Percentiles rank a stretch among this genome's conserved stretches.
Evolutionary conservation across 2,113 vertebrate genomes (phyloP).

Genomic region (Geococcyx californianus): DNA sequence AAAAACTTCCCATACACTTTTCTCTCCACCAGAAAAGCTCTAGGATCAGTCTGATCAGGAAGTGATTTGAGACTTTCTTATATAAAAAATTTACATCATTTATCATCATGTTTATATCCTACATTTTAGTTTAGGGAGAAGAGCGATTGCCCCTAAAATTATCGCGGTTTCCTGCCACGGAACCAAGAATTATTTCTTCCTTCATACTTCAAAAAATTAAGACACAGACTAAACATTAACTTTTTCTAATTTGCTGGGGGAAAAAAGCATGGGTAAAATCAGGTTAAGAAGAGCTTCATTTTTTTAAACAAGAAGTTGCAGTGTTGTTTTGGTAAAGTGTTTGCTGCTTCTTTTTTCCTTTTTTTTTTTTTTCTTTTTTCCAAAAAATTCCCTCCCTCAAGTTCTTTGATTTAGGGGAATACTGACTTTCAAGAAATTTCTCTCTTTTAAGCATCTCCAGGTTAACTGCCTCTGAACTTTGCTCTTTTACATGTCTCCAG

Average conservation of each 20-base stretch:
- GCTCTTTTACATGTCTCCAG: neutral
- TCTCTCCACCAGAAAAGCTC: neutral
- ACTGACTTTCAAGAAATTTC: neutral
- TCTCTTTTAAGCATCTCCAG: neutral
- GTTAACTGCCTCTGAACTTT: conserved; percentile 23
- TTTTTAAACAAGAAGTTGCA: neutral
- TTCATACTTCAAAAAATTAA: conserved; percentile 29
- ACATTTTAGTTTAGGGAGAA: neutral
- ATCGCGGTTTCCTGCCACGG: neutral
- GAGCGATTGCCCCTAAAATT: neutral
- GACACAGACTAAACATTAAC: neutral
- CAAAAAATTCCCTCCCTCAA: neutral
- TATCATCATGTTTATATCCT: neutral
- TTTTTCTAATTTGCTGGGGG: neutral
- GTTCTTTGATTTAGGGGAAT: neutral
- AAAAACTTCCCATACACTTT: neutral
- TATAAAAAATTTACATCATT: neutral
- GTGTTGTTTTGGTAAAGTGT: neutral
- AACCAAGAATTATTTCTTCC: conserved; percentile 25
- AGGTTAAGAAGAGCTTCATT: neutral
- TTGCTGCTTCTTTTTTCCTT: too few relatives aligned
- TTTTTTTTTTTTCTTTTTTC: too few relatives aligned
- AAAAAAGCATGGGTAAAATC: neutral
- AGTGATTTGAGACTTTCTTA: neutral
- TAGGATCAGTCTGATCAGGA: neutral